Base-by-base conservation (phyloP, 2,113 vertebrate species). In the Pandion haliaetus region DNA sequence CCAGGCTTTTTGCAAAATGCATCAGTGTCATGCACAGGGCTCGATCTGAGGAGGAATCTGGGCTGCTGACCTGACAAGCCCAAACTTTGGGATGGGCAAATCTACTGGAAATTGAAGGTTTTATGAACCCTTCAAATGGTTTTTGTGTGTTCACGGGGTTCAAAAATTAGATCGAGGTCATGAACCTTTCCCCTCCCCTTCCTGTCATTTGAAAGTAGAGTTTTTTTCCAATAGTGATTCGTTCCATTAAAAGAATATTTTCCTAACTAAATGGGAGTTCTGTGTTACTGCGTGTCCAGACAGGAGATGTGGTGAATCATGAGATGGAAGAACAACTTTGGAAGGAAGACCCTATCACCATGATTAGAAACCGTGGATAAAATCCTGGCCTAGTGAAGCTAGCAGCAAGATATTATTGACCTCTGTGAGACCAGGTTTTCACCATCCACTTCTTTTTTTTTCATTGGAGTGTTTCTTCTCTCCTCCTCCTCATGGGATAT, bases 221-320 rank as follows among this genome's bases (percentile, higher is more conserved):
- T 0, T 18, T 90, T 85, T 87, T 74, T 17, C 63, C 66, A 77
- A 50, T 52, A 82, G 5, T 17, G 9, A 96, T 94, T 90, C 0
- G 9, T 82, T 95, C 85, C 63, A 88, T 83, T 95, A 80, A 88
- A 93, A 91, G 59, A 73, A 28, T 45, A 70, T 86, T 96, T 97
- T 93, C 87, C 6, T 0, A 78, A 83, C 71, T 91, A 91, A 96
- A 95, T 50, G 63, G 74, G 78, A 88, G 49, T 93, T 91, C 50
- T 90, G 54, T 85, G 86, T 78, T 97, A 86, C 67, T 70, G 50
- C 73, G 14, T 54, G 70, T 91, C 70, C 66, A 72, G 73, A 47
- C 62, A 91, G 93, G 58, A 96, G 71, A 63, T 38, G 62, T 77
- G 49, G 70, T 94, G 74, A 95, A 93, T 85, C 62, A 80, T 0